Base-by-base conservation (phyloP, 2,888 invertebrate species). In the Cephus sareptanus region DNA sequence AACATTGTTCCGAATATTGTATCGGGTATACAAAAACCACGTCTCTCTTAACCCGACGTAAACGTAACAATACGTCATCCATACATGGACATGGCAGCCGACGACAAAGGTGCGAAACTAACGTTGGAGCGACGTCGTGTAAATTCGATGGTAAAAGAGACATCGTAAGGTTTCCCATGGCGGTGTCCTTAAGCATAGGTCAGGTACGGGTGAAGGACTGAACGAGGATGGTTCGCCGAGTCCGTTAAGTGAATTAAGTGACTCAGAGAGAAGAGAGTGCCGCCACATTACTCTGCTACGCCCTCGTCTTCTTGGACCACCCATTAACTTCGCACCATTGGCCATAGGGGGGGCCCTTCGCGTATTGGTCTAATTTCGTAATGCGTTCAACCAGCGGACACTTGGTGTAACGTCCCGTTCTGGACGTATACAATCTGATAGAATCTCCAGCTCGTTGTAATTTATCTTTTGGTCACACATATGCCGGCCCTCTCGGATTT, bases 321-420 rank as follows among this genome's bases (percentile, higher is more conserved):
- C 76, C 81, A 77, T 80, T 79, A 80, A 76, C 82, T 77, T 76
- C 81, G 81, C 73, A 74, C 80, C 81, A 82, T 82, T 83, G 82
- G 78, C 73, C 76, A 77, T 77, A 68, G 56, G 34, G 37, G 74
- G 73, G 75, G 75, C 70, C 77, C 74, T 33, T 40, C 23, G 75
- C 75, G 75, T 76, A 85, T 87, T 81, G 80, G 77, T 83, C 81
- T 80, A 85, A 87, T 87, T 85, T 82, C 81, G 82, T 79, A 83
- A 85, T 85, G 83, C 83, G 74, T 81, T 79, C 78, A 79, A 81
- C 80, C 80, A 77, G 69, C 74, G 71, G 74, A 40, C 71, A 37
- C 71, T 56, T 80, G 34, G 40, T 15, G 70, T n/a, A 31, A 77
- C 56, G n/a, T 69, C 75, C 77, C 77, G 76, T 76, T 74, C 69